Base-by-base conservation (phyloP, 2,797 vertebrate species). In the Thunnus albacares region DNA sequence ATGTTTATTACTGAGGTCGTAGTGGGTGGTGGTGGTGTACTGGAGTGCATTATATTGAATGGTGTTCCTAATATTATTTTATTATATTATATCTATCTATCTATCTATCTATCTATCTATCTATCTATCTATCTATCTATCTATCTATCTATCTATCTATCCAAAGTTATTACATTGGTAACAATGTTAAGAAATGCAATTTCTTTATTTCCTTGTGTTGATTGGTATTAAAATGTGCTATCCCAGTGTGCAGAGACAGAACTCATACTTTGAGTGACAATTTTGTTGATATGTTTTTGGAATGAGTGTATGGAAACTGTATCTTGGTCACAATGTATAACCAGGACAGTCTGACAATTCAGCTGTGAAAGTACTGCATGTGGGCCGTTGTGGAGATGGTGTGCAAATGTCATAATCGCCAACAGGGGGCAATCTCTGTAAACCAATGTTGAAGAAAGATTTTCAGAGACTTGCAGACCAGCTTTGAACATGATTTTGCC, bases 391-490 rank as follows among this genome's bases (percentile, higher is more conserved):
- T 72, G 26, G 8, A 33, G 5, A 49, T 49, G n/a, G 10, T 22
- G 17, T 75, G 82, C 59, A 80, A 45, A 1, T 38, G 65, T 65
- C 58, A 71, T 28, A 35, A 67, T 74, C 12, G 80, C 90, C 94
- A 91, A 71, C 71, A 94, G 92, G 80, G 88, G 91, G 90, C 91
- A 80, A 13, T 62, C 67, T 88, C 49, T 72, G 70, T 61, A 82
- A 84, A 81, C 51, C 15, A 68, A 78, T 71, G 55, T 41, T 3
- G 68, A 26, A 61, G 24, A 66, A 53, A 65, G 26, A n/a, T 26
- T 24, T 51, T 5, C 28, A 26, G 38, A 75, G 15, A 18, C 7
- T 22, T 41, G 2, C 56, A 75, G 38, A 75, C 11, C 26, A 22
- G 5, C 17, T 58, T 45, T 62, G 45, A 33, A 18, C 11, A 60